These are phyloP conservation scores for Crocallis elinguaria DNA, from an alignment of 2,888 invertebrate species.

Conservation along the genomic window DNA sequence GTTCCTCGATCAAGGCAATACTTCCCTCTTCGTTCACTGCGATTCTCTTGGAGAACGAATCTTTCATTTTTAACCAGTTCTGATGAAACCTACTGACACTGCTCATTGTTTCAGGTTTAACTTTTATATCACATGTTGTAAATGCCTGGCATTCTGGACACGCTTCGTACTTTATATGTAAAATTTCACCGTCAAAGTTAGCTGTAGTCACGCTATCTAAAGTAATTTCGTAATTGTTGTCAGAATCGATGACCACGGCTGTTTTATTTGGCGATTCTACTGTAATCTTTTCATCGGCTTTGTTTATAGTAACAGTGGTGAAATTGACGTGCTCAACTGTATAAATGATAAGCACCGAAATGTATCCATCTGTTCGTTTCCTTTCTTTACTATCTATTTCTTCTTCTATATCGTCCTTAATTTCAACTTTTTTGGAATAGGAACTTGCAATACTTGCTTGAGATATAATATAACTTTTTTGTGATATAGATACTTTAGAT, in stretches of 20 bases:
- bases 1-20: constrained; percentile 54
- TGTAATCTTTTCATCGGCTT: constrained; percentile 56
- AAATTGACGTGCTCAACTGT: constrained; percentile 81
- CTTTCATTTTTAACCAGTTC: constrained; percentile 68
- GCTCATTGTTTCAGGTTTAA: constrained; percentile 48
- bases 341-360: constrained; percentile 63
- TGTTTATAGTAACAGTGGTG: constrained; percentile 77
- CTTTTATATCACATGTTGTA: constrained; percentile 62
- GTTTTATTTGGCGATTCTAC: constrained; percentile 69
- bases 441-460: constrained; percentile 42
- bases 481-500: constrained; percentile 53
- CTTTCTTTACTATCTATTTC: constrained; percentile 37
- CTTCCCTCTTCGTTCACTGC: constrained; percentile 67
- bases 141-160: constrained; percentile 60
- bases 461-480: constrained; percentile 49
- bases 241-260: constrained; percentile 50
- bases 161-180: constrained; percentile 63
- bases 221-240: constrained; percentile 61
- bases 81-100: constrained; percentile 49
- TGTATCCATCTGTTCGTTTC: constrained; percentile 62
- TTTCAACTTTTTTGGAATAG: constrained; percentile 45
- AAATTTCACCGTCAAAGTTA: constrained; percentile 61
- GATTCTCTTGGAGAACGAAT: constrained; percentile 66
- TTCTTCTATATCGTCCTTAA: constrained; percentile 11
- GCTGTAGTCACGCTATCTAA: constrained; percentile 64